These are phyloP conservation scores for Microcebus murinus DNA, from an alignment of 2,113 vertebrate species.

Conservation along the genomic window DNA sequence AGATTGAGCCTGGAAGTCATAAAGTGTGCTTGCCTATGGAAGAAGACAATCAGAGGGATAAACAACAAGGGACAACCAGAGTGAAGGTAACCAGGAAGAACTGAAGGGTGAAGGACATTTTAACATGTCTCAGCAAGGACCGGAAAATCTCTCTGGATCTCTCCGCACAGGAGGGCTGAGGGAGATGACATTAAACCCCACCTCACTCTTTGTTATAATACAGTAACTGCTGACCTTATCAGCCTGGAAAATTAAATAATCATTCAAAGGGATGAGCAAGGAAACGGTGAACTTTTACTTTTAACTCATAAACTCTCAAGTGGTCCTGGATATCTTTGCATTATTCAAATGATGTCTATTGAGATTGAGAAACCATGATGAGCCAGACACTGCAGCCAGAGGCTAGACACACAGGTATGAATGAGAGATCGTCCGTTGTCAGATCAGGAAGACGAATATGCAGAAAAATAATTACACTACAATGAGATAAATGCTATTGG, in stretches of 20 bases:
- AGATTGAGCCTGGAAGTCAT: neutral
- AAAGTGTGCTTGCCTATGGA: neutral
- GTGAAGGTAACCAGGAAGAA: constrained; percentile 14
- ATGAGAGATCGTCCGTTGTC: neutral
- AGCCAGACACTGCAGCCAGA: neutral
- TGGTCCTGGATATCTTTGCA: neutral
- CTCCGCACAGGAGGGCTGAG: neutral
- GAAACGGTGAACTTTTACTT: constrained; percentile 65
- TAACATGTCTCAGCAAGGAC: neutral
- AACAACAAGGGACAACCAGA: constrained; percentile 12
- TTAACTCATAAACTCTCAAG: constrained; percentile 61
- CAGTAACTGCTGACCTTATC: constrained; percentile 60
- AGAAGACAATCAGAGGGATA: constrained; percentile 44
- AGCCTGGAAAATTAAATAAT: constrained; percentile 60
- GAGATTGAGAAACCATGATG: neutral
- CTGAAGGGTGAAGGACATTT: constrained; percentile 20
- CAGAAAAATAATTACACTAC: neutral
- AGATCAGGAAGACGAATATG: neutral
- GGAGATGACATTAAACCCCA: constrained; percentile 40
- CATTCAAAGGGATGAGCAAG: constrained; percentile 53
- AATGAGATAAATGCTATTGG: neutral
- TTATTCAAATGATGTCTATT: neutral
- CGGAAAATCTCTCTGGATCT: neutral
- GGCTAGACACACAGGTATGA: neutral
- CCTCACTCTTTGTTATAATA: constrained; percentile 44